These are phyloP conservation scores for Nannoperca obscura DNA, from an alignment of 2,797 vertebrate species.

Conservation along the genomic window DNA sequence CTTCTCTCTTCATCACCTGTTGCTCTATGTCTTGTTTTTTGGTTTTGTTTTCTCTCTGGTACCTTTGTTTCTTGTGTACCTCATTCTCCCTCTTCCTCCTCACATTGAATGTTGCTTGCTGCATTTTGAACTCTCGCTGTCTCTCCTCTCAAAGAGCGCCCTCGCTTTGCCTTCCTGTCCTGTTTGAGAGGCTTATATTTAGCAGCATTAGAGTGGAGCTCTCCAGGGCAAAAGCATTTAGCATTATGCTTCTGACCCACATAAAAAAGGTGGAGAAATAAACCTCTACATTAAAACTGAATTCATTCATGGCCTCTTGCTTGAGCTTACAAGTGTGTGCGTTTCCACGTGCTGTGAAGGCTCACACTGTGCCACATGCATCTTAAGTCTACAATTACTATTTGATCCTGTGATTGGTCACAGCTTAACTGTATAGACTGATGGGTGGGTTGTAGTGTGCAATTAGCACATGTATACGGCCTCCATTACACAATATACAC, in stretches of 20 bases:
- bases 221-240: constrained; percentile 59
- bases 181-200: constrained; percentile 66
- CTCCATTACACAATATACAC: constrained; percentile 24
- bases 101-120: constrained; percentile 12
- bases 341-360: constrained; percentile 11
- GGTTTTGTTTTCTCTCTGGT: background rate
- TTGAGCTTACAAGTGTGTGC: constrained; percentile 24
- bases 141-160: constrained; percentile 37
- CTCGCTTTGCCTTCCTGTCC: constrained; percentile 31
- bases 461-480: constrained; percentile 27
- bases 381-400: constrained; percentile 57
- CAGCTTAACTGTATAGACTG: constrained; percentile 22
- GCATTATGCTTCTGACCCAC: constrained; percentile 57
- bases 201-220: constrained; percentile 47
- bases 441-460: constrained; percentile 28
- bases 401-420: constrained; percentile 61
- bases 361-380: constrained; percentile 43
- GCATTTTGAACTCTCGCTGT: constrained; percentile 31
- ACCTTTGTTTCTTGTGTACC: constrained; percentile 26
- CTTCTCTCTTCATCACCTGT: constrained; percentile 15
- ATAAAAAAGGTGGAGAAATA: constrained; percentile 48
- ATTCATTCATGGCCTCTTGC: constrained; percentile 23
- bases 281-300: constrained; percentile 39
- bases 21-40: constrained; percentile 3
- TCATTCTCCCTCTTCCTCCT: constrained; percentile 13